Base-by-base conservation (phyloP, 2,113 vertebrate species). In the Nerophis ophidion region DNA sequence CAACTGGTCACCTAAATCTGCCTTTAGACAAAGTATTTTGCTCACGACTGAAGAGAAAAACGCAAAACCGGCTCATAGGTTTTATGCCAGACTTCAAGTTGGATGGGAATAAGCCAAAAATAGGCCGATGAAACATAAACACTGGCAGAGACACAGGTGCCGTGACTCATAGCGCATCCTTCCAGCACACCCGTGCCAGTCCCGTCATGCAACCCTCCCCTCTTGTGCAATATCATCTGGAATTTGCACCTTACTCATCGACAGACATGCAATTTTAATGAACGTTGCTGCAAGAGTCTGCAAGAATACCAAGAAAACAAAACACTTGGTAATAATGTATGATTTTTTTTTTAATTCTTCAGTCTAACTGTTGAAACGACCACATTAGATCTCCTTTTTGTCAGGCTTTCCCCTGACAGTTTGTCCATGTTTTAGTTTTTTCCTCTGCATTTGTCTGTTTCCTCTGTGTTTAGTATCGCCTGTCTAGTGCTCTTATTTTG, bases 231-330 rank as follows among this genome's bases (percentile, higher is more conserved):
- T 56, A 38, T 6, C 66, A 36, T 48, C 5, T 61, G 66, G 17
- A 58, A 74, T 70, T 34, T 73, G 44, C 77, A 65, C 46, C 50
- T 47, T 12, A 17, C 34, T 71, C 62, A 58, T 70, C 79, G 61
- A 63, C 35, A 10, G 56, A 70, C 57, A 81, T 81, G 61, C 61
- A 52, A 63, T 63, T 81, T 82, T 81, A 81, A 81, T 81, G 70
- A 76, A 57, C 19, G 44, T 33, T 26, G 61, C 47, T 66, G 38
- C 38, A 40, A 45, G 65, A 79, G 68, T 65, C 60, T 61, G 77
- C 78, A 77, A 61, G 68, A 66, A 72, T 48, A 70, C 38, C 42
- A 57, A 51, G 49, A 46, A 57, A 76, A 51, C 65, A 12, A 47
- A 66, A 45, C 40, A 74, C 3, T 45, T 58, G 45, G 48, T 68